Evolutionary conservation across 2,113 vertebrate species (phyloP), one percentile per base, ranked within the genome.

Genomic region (Hippocampus zosterae): DNA sequence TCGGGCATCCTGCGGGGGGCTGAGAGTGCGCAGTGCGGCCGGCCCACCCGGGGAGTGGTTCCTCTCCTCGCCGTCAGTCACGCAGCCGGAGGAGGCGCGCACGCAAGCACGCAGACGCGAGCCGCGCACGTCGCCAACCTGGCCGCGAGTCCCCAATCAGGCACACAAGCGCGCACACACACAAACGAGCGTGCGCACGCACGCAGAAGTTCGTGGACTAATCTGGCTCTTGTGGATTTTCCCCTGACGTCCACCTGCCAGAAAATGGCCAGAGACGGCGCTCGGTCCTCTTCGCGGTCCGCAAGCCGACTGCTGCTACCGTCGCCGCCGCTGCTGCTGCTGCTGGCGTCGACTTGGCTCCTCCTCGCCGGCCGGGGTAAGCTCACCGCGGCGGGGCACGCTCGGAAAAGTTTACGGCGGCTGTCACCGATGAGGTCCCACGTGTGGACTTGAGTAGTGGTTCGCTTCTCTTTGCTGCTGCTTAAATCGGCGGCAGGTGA

Each of bases 401-500:
- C 55, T 59, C 33, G 21, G 21, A 12, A 83, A 88, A 85, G 77
- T 87, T 88, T 69, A 48, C 40, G 42, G 8, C 9, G 21, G 40
- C 40, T 5, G 61, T 64, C 37, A 42, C 10, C 3, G 15, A 7
- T 18, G 46, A 50, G 46, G 46, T 18, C 6, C 21, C 9, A 3
- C 8, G 70, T 46, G 25, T n/a, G 53, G 68, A 57, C 12, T 57
- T 74, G 33, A 37, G 57, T 8, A 27, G 16, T 23, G 16, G 21
- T 23, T 65, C 23, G 37, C 41, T 40, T 41, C 21, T 8, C 8
- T 63, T 37, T 37, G 33, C 15, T 63, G 15, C 40, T 40, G 80
- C 70, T 76, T 79, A 76, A 82, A 68, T 81, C 77, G 78, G 53
- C 75, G 1, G 76, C 81, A 90, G 89, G 90, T 91, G 83, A 88